Base-by-base conservation (phyloP, 1,140 invertebrate genomes). In the Cotesia chilonis region DNA sequence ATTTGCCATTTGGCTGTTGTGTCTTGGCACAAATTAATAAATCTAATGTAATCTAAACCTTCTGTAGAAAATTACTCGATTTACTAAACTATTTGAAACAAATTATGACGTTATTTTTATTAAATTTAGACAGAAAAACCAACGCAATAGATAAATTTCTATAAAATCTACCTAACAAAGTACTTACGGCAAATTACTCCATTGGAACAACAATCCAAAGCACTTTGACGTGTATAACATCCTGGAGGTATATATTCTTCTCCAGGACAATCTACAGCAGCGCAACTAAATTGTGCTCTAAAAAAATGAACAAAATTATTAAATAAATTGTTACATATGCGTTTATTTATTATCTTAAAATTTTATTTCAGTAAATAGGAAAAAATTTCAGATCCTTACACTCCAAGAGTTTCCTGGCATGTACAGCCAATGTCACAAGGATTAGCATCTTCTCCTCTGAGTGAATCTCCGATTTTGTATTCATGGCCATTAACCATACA, bases 111-210 rank as follows among this genome's bases (percentile, higher is more conserved):
- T 5, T 61, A 61, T 61, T 14, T 12, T 41, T 14, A 55, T 4
- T 14, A 55, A 14, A 14, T 55, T 7, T 0, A 65, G 20, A 20
- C 28, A 63, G 28, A 63, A 20, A 4, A 20, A 17, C 17, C 17
- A 17, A 17, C 17, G 17, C 17, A 17, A 20, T 63, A 9, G 9
- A 36, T 5, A 37, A 35, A 36, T 12, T 20, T 59, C 28, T 36
- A 63, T 4, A 67, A 61, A 70, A 64, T 41, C 10, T 54, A n/a
- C 1, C 28, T 28, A 17, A n/a, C 3, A 65, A 63, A 71, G 20
- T 69, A 80, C 81, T 81, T 66, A 84, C 82, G 75, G 66, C 82
- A 84, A 28, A 78, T 57, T 55, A 52, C 1, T 38, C 66, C 10
- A 10, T 14, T 61, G 0, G 67, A 51, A 61, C 83, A 84, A 52